phyloP scores from a whole-genome alignment of 2,888 invertebrate genomes.

The Polyommatus iphigenia region DNA sequence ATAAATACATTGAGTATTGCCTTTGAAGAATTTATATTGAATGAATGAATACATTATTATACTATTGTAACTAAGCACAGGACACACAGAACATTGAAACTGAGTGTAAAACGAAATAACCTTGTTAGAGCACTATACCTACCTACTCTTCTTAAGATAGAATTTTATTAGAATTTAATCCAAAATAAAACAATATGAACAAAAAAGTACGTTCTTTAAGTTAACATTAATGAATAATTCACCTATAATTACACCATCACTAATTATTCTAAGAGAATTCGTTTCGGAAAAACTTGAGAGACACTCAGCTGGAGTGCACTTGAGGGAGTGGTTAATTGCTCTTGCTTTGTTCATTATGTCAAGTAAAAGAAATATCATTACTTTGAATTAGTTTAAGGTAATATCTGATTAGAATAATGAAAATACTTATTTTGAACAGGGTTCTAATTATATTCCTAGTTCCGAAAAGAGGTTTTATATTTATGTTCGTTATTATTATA shows the following conservation, averaged over 20 bases:
- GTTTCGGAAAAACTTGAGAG: background rate
- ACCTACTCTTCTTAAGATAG: too few species aligned
- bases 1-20: background rate
- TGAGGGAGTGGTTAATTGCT: constrained; percentile 6
- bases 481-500: too few species aligned
- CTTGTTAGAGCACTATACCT: too few species aligned
- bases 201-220: background rate
- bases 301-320: constrained; percentile 9
- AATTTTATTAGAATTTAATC: background rate
- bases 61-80: too few species aligned
- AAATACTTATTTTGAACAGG: too few species aligned
- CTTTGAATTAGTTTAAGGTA: background rate
- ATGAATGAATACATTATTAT: too few species aligned
- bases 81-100: too few species aligned
- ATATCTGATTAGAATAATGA: background rate
- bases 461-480: too few species aligned
- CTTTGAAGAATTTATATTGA: too few species aligned
- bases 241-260: background rate
- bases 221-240: background rate
- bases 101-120: too few species aligned
- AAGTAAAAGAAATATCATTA: constrained; percentile 4
- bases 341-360: constrained; percentile 2
- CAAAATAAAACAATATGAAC: background rate
- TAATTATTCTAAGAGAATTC: background rate
- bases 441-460: too few species aligned